Conservation (phyloP, 1,140 invertebrate species). For the Galleria mellonella region DNA sequence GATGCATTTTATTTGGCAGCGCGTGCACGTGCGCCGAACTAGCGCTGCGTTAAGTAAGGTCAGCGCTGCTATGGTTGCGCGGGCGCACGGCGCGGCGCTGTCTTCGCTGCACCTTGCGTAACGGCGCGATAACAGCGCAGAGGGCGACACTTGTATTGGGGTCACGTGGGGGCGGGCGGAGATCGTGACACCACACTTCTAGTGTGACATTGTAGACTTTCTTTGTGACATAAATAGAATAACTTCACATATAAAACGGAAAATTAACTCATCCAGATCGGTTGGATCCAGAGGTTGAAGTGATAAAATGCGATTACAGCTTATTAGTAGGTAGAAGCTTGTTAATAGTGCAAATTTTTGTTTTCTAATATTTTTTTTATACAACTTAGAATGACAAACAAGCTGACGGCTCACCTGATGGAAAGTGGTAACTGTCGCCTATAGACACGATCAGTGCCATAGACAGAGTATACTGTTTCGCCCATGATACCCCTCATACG, state of each 20-base stretch:
- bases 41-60: constrained; percentile 50
- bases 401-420: too few species aligned
- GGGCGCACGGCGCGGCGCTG: constrained; percentile 12
- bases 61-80: constrained; percentile 30
- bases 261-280: neutral
- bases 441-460: too few species aligned
- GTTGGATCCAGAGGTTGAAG: neutral
- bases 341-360: too few species aligned
- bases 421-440: too few species aligned
- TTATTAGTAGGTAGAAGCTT: too few species aligned
- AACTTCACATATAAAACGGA: neutral
- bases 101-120: constrained; percentile 28
- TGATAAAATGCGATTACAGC: too few species aligned
- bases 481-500: too few species aligned
- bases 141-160: constrained; percentile 37
- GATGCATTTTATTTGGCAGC: too few species aligned
- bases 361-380: too few species aligned
- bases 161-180: constrained; percentile 18
- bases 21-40: constrained; percentile 15
- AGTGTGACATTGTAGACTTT: neutral
- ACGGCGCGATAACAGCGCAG: constrained; percentile 30
- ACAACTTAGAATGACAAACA: too few species aligned
- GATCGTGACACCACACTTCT: neutral
- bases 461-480: too few species aligned
- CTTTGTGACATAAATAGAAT: neutral